A percentile compares a stretch with the other conserved stretches of the same genome.
phyloP scores from a whole-genome alignment of 2,797 vertebrate species.

The Phoeniculus purpureus region DNA sequence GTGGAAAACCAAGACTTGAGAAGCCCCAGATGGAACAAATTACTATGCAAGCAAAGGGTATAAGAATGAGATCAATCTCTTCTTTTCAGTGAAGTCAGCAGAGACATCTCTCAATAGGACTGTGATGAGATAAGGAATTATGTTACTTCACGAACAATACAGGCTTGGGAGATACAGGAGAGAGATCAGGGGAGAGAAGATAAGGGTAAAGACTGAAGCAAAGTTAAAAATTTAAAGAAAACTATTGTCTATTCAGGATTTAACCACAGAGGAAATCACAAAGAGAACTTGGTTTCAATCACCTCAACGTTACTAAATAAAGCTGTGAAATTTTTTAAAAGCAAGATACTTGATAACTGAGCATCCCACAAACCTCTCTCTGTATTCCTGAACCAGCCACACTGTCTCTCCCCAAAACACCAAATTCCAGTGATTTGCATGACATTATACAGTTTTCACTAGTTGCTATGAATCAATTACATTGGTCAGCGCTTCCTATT shows the following conservation, averaged over 20 bases:
- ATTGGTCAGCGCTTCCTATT: background rate
- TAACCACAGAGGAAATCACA: constrained; percentile 6
- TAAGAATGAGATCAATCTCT: background rate
- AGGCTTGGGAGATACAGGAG: background rate
- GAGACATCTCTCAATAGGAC: background rate
- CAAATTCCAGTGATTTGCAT: background rate
- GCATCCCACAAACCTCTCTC: background rate
- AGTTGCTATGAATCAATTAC: background rate
- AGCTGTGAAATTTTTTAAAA: background rate
- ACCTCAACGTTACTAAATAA: background rate
- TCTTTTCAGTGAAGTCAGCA: background rate
- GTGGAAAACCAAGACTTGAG: background rate
- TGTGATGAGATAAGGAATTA: constrained; percentile 28
- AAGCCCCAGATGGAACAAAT: background rate
- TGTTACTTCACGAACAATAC: background rate
- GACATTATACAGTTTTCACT: background rate
- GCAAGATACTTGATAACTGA: background rate
- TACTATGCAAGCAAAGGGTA: background rate
- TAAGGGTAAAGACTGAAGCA: background rate
- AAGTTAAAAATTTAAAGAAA: background rate
- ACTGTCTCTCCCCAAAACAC: fast-evolving
- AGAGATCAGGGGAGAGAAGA: background rate
- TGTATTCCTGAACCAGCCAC: background rate
- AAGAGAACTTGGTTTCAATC: constrained; percentile 11
- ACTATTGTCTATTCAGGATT: background rate